Evolutionary conservation across 1,140 invertebrate genomes (phyloP).

Genomic region (Homalodisca vitripennis): DNA sequence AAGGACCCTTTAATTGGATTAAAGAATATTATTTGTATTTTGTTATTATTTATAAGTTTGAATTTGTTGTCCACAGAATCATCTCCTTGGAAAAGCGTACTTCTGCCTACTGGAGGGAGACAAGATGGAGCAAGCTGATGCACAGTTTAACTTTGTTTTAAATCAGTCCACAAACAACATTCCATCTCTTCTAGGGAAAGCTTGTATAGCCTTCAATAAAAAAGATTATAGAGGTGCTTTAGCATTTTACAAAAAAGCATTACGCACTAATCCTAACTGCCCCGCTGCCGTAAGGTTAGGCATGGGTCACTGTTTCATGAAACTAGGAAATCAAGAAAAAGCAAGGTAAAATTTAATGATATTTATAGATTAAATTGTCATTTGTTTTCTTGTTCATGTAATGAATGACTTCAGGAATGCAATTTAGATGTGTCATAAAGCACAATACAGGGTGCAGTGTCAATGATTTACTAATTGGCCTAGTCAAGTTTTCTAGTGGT

Average conservation of each 20-base stretch:
- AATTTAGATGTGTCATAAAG: too few relatives aligned
- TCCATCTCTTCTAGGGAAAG: slow-evolving; percentile 95
- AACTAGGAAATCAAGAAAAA: slow-evolving; percentile 94
- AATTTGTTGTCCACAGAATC: slow-evolving; percentile 68
- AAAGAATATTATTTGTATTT: too few relatives aligned
- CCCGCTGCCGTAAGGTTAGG: slow-evolving; percentile 95
- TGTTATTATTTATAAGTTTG: too few relatives aligned
- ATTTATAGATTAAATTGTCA: slow-evolving; percentile 22
- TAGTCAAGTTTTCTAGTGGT: too few relatives aligned
- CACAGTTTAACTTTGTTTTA: slow-evolving; percentile 99
- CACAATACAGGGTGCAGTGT: too few relatives aligned
- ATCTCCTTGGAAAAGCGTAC: slow-evolving; percentile 95
- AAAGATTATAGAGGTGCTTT: slow-evolving; percentile 93
- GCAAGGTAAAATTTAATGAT: slow-evolving; percentile 76
- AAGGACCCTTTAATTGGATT: too few relatives aligned
- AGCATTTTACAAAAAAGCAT: slow-evolving; percentile 96
- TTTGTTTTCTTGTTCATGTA: too few relatives aligned
- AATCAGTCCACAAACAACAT: slow-evolving; percentile 96
- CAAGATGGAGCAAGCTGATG: slow-evolving; percentile 99
- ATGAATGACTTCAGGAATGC: too few relatives aligned
- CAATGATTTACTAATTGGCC: too few relatives aligned
- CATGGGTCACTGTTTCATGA: slow-evolving; percentile 98
- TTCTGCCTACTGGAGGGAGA: slow-evolving; percentile 98
- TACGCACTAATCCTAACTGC: slow-evolving; percentile 94
- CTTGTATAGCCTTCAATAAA: slow-evolving; percentile 93